These are phyloP conservation scores for Xylocopa sonorina DNA, from an alignment of 1,140 invertebrate genomes.

Conservation along the genomic window DNA sequence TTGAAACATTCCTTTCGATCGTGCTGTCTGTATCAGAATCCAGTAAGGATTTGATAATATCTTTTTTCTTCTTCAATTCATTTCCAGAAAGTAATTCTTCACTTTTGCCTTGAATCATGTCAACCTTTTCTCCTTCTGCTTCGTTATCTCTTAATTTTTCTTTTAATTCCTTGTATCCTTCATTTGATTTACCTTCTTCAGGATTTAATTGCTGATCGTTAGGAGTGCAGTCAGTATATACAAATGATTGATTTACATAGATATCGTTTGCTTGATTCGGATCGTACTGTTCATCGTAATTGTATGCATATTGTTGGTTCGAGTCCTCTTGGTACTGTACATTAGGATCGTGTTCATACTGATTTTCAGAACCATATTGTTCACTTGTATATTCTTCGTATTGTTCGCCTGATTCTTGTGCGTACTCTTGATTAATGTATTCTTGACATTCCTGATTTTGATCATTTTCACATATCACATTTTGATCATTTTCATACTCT, in stretches of 20 bases:
- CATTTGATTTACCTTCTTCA: background rate
- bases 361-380: slow-evolving; percentile 49
- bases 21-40: slow-evolving; percentile 80
- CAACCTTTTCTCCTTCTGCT: slow-evolving; percentile 12
- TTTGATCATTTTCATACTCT: slow-evolving; percentile 42
- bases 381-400: slow-evolving; percentile 40
- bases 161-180: background rate
- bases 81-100: background rate
- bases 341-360: slow-evolving; percentile 51
- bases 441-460: slow-evolving; percentile 32
- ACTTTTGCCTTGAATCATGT: background rate
- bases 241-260: slow-evolving; percentile 8
- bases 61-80: slow-evolving; percentile 66
- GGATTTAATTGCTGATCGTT: slow-evolving; percentile 44
- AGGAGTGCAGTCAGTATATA: slow-evolving; percentile 47
- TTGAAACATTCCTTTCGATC: slow-evolving; percentile 77
- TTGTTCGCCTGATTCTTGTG: slow-evolving; percentile 27
- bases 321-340: slow-evolving; percentile 37
- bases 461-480: background rate
- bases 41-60: slow-evolving; percentile 70
- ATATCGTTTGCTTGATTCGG: slow-evolving; percentile 26
- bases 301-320: slow-evolving; percentile 50
- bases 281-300: slow-evolving; percentile 49
- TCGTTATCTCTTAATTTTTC: background rate
- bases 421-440: slow-evolving; percentile 34